Evolutionary conservation across 2,888 invertebrate genomes (phyloP), one percentile per base, ranked within the genome.

Genomic region (Neria commutata): DNA sequence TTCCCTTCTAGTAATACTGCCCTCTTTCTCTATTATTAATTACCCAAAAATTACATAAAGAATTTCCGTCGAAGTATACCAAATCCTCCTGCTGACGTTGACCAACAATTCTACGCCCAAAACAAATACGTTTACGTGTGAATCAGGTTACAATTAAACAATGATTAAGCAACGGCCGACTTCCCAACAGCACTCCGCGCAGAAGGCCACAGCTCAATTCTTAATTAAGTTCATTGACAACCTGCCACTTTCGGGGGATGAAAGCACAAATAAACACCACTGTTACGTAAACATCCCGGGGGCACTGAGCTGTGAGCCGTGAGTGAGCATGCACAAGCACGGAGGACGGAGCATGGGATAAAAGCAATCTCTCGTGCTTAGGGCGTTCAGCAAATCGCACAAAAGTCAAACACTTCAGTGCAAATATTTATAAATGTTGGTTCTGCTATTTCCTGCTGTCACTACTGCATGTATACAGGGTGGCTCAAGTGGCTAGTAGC

Each of bases 161-260:
- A 54, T 59, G 54, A 59, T 59, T 59, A 59, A 33, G 48, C 48
- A 50, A 42, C 50, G 42, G 47, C 45, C 37, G 46, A 23, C 54
- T 3, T 4, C 25, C 16, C 26, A 37, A 26, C 37, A 24, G 14
- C 33, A 33, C 45, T 16, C 16, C 29, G 14, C 11, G 16, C n/a
- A 23, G 23, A 48, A 42, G 19, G 16, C 29, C 17, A 24, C 45
- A 25, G 19, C 26, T 58, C 54, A 45, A 54, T 58, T 58, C 58
- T 58, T 58, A 58, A 58, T 58, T 58, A 58, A 58, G 58, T 58
- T 33, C 58, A 58, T 46, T 54, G 58, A 58, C 54, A 58, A 46
- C 48, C 45, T 47, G 33, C 37, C 26, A 23, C 40, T 40, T 42
- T 49, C 42, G 49, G 14, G 23, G 25, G 26, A 29, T 49, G 19